phyloP scores from a whole-genome alignment of 1,140 invertebrate species.

The Dufourea novaeangliae region DNA sequence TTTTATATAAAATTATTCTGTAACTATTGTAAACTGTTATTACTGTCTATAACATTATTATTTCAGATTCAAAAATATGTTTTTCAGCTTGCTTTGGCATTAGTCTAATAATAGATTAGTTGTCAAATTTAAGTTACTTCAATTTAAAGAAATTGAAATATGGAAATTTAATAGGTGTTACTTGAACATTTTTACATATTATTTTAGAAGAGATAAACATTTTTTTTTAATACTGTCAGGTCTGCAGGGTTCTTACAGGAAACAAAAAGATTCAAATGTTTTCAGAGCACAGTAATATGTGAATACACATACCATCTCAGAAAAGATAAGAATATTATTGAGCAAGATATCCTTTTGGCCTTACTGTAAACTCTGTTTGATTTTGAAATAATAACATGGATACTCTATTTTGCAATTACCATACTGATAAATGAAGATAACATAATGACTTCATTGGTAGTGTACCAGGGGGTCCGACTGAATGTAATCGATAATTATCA shows the following conservation, averaged over 20 bases:
- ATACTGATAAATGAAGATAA: constrained; percentile 53
- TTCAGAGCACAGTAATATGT: neutral
- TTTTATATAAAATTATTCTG: neutral
- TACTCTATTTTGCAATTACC: constrained; percentile 48
- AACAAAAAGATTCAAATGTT: neutral
- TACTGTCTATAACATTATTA: too few relatives aligned
- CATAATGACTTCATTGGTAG: neutral
- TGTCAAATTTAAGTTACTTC: constrained; percentile 1
- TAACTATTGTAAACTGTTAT: too few relatives aligned
- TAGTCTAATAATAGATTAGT: neutral
- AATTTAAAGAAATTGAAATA: neutral
- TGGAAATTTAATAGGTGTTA: neutral
- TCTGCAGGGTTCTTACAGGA: neutral
- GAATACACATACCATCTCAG: neutral
- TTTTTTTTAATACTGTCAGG: neutral
- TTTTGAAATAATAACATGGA: constrained; percentile 26
- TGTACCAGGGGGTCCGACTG: constrained; percentile 34
- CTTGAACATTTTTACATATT: neutral
- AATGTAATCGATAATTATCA: constrained; percentile 1
- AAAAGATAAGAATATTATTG: neutral
- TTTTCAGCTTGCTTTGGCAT: neutral
- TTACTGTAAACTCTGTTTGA: neutral
- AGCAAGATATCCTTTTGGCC: constrained; percentile 13
- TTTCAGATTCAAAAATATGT: neutral
- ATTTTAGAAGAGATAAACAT: neutral